Evolutionary conservation across 2,797 vertebrate species (phyloP).

Genomic region (Paedocypris micromegethes): DNA sequence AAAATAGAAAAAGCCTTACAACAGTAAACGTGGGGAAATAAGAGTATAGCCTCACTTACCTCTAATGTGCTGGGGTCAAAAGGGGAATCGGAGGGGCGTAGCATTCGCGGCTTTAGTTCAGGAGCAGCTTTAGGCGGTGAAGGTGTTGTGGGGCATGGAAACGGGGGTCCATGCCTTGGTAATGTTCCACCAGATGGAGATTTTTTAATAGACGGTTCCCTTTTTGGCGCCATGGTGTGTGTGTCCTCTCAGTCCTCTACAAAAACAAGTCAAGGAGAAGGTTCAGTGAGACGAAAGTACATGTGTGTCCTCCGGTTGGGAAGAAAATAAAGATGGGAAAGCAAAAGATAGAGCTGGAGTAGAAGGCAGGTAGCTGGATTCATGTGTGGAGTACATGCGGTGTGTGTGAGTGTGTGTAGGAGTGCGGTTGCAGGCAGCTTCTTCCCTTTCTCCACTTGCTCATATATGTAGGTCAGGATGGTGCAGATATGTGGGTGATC

Average conservation of each 20-base stretch:
- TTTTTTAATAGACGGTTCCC: conserved; percentile 71
- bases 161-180: conserved; percentile 69
- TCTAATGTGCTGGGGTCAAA: conserved; percentile 74
- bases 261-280: conserved; percentile 44
- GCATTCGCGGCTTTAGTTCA: conserved; percentile 68
- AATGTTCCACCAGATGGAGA: conserved; percentile 59
- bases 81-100: conserved; percentile 66
- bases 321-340: conserved; percentile 33
- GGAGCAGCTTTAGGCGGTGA: conserved; percentile 54
- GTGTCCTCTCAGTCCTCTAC: conserved; percentile 17
- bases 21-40: no score
- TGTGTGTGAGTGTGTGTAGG: conserved; percentile 38
- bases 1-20: no score
- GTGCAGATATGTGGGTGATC: conserved; percentile 30
- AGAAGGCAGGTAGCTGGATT: conserved; percentile 34
- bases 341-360: conserved; percentile 34
- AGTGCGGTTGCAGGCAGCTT: conserved; percentile 46
- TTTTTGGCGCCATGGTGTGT: conserved; percentile 66
- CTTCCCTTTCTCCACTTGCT: conserved; percentile 45
- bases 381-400: conserved; percentile 18
- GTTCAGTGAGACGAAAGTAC: conserved; percentile 57
- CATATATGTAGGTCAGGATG: conserved; percentile 60
- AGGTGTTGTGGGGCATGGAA: conserved; percentile 57
- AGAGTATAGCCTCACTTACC: conserved; percentile 58
- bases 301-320: conserved; percentile 41